Conservation (phyloP, 1,140 invertebrate genomes). For the Drosophila serrata region DNA sequence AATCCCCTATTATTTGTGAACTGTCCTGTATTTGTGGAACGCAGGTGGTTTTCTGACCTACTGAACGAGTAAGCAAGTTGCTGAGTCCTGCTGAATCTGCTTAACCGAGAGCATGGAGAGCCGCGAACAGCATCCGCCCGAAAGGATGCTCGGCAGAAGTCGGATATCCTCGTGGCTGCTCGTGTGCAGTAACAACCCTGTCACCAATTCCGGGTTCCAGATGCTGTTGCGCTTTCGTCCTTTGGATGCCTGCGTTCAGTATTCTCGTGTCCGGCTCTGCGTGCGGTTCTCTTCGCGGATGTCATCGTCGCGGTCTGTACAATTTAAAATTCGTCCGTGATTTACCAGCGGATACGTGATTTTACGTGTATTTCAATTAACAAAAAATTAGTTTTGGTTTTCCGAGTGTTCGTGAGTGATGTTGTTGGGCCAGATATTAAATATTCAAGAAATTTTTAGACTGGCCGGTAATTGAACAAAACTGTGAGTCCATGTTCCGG, state of each 20-base stretch:
- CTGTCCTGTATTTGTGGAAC: constrained; percentile 16
- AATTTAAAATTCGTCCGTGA: background rate
- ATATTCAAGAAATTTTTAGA: constrained; percentile 51
- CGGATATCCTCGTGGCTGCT: constrained; percentile 11
- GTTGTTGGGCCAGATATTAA: constrained; percentile 44
- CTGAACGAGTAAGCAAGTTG: constrained; percentile 69
- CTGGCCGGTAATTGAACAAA: constrained; percentile 35
- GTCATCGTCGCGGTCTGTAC: constrained; percentile 22
- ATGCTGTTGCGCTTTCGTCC: constrained; percentile 76
- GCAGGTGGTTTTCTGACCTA: constrained; percentile 66
- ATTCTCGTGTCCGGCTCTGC: constrained; percentile 73
- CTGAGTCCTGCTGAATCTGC: constrained; percentile 61
- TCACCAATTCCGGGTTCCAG: constrained; percentile 21
- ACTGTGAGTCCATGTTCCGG: constrained; percentile 25
- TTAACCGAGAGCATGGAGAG: constrained; percentile 13
- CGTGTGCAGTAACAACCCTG: constrained; percentile 54
- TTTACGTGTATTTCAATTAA: constrained; percentile 53
- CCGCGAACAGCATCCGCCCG: constrained; percentile 55
- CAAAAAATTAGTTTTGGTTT: constrained; percentile 15
- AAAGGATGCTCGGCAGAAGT: constrained; percentile 19
- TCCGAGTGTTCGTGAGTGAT: constrained; percentile 7
- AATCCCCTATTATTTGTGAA: background rate
- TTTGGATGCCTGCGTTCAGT: constrained; percentile 65
- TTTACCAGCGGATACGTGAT: constrained; percentile 20
- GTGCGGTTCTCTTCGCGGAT: constrained; percentile 63